These are phyloP conservation scores for Megalopta genalis DNA, from an alignment of 1,140 invertebrate species.

Conservation along the genomic window DNA sequence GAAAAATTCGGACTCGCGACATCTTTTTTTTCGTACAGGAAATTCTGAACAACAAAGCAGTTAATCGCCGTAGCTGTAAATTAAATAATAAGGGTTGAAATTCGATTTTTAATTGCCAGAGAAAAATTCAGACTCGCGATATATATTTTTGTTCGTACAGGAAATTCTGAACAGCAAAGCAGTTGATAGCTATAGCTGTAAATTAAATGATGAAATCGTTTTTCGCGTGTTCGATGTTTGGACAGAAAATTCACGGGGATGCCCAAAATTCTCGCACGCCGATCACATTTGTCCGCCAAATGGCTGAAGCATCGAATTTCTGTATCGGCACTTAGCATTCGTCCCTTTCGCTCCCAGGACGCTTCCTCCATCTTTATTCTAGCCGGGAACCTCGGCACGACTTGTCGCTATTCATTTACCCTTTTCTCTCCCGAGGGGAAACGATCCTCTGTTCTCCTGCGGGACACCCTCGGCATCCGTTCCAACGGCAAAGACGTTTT, in stretches of 20 bases:
- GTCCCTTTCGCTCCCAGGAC: neutral
- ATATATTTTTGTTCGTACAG: too few species aligned
- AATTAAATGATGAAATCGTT: too few species aligned
- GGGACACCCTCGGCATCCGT: slow-evolving; percentile 30
- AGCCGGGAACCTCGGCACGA: slow-evolving; percentile 25
- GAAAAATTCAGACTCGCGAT: too few species aligned
- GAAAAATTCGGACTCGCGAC: too few species aligned
- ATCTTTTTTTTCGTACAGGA: too few species aligned
- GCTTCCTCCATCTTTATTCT: slow-evolving; percentile 40
- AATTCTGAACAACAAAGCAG: too few species aligned
- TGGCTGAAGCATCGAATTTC: neutral
- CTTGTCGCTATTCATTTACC: slow-evolving; percentile 56
- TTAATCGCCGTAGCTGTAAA: too few species aligned
- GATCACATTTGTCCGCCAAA: slow-evolving; percentile 4
- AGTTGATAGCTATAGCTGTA: too few species aligned
- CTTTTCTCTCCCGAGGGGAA: slow-evolving; percentile 18
- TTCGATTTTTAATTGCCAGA: too few species aligned
- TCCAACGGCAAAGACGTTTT: slow-evolving; percentile 28
- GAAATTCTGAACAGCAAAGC: too few species aligned
- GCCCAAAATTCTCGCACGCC: neutral
- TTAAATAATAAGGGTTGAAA: too few species aligned
- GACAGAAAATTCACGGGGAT: neutral
- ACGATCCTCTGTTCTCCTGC: slow-evolving; percentile 23
- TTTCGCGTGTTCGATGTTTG: too few species aligned
- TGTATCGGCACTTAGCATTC: slow-evolving; percentile 31